Conservation (phyloP, 2,797 vertebrate genomes). For the Phoxinus dragarum region DNA sequence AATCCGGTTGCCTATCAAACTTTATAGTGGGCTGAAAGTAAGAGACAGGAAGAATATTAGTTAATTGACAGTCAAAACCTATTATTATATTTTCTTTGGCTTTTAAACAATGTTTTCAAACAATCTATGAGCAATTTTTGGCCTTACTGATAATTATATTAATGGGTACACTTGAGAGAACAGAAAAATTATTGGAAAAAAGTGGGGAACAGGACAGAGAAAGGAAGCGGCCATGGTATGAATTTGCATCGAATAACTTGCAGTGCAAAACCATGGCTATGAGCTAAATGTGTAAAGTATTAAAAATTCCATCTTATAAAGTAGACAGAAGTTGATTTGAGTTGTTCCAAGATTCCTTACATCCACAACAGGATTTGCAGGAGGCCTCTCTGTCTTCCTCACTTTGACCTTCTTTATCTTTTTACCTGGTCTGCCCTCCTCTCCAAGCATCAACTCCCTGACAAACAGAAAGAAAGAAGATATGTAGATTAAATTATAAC, state of each 20-base stretch:
- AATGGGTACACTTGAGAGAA: not conserved
- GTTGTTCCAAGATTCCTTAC: conserved; percentile 77
- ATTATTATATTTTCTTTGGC: not conserved
- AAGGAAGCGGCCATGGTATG: too few species aligned
- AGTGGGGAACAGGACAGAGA: not conserved
- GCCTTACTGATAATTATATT: not conserved
- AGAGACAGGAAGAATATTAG: conserved; percentile 4
- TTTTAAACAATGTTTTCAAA: not conserved
- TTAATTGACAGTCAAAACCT: not conserved
- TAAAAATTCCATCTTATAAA: not conserved
- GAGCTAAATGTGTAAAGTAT: not conserved
- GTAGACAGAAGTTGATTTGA: not conserved
- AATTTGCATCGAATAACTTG: not conserved
- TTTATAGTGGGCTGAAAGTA: conserved; percentile 92
- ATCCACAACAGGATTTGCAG: conserved; percentile 94
- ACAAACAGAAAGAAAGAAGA: conserved; percentile 1
- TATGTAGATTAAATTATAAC: not conserved
- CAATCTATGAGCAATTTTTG: not conserved
- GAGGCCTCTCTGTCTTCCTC: conserved; percentile 90
- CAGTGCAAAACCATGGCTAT: not conserved
- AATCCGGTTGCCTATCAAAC: conserved; percentile 95
- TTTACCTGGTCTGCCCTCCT: conserved; percentile 92
- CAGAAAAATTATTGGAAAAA: not conserved
- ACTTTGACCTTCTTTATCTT: conserved; percentile 93
- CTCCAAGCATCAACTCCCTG: conserved; percentile 96